phyloP scores from a whole-genome alignment of 2,797 vertebrate genomes.

The Coreius guichenoti region DNA sequence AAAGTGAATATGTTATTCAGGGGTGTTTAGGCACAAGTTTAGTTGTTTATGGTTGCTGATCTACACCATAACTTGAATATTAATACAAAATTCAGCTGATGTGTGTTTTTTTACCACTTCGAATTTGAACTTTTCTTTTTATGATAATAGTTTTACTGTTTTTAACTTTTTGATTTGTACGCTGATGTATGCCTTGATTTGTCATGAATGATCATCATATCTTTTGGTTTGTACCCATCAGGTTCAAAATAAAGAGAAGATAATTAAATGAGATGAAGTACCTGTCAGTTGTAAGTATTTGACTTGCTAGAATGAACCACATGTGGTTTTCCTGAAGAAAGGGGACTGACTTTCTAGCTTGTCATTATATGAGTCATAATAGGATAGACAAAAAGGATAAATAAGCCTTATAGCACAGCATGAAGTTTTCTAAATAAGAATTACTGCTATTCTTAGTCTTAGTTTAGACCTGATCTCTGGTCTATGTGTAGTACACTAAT shows the following conservation, averaged over 20 bases:
- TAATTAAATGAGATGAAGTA: background rate
- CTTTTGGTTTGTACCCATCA: background rate
- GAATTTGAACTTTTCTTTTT: background rate
- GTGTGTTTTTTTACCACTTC: too few relatives aligned
- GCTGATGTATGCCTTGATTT: background rate
- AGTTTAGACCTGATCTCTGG: background rate
- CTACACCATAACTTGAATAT: background rate
- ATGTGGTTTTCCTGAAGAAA: background rate
- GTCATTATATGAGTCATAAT: conserved; percentile 20
- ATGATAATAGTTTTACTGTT: background rate
- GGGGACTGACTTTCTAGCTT: background rate
- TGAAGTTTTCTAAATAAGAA: background rate
- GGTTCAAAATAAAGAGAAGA: background rate
- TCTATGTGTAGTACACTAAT: background rate
- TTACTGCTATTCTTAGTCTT: background rate
- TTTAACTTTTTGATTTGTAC: background rate
- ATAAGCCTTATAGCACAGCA: conserved; percentile 14
- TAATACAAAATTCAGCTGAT: too few relatives aligned
- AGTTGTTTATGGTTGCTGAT: background rate
- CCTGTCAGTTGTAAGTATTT: background rate
- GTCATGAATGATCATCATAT: background rate
- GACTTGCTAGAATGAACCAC: background rate
- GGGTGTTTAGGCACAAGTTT: background rate
- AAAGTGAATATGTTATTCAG: background rate
- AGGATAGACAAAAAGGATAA: background rate